Conservation (phyloP, 2,113 vertebrate genomes). For the Sebastes fasciatus region DNA sequence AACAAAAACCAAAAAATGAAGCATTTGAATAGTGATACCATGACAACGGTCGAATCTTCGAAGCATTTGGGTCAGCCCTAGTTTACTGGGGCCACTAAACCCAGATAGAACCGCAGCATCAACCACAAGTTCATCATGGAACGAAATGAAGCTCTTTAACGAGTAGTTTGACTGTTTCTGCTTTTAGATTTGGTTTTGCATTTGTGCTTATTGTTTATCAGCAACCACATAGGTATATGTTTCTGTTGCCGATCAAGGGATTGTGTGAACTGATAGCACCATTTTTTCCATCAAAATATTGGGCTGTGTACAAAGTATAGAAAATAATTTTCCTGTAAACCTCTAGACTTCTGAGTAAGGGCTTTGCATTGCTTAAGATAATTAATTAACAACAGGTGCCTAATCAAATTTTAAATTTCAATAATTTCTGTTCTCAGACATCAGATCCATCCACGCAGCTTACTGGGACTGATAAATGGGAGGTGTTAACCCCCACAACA, state of each 20-base stretch:
- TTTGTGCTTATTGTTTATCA: neutral
- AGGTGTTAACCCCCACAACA: constrained; percentile 90
- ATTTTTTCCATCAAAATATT: neutral
- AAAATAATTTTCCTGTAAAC: neutral
- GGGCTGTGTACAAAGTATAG: neutral
- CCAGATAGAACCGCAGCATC: neutral
- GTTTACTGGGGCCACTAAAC: too few species aligned
- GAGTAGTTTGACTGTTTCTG: neutral
- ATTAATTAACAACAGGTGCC: neutral
- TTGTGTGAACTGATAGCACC: too few species aligned
- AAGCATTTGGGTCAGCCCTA: too few species aligned
- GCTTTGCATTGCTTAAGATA: constrained; percentile 3
- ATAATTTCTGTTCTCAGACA: constrained; percentile 82
- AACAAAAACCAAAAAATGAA: too few species aligned
- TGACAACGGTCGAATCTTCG: too few species aligned
- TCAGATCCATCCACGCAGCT: constrained; percentile 93
- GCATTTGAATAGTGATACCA: too few species aligned
- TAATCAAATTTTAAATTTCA: constrained; percentile 26
- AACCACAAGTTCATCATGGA: neutral
- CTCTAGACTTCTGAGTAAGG: neutral
- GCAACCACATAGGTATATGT: neutral
- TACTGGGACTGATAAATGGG: constrained; percentile 95
- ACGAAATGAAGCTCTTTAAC: neutral
- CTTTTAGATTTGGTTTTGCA: neutral
- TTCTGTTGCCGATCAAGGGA: neutral